These are phyloP conservation scores for Seriola dumerili DNA, from an alignment of 2,113 vertebrate genomes.

Conservation along the genomic window DNA sequence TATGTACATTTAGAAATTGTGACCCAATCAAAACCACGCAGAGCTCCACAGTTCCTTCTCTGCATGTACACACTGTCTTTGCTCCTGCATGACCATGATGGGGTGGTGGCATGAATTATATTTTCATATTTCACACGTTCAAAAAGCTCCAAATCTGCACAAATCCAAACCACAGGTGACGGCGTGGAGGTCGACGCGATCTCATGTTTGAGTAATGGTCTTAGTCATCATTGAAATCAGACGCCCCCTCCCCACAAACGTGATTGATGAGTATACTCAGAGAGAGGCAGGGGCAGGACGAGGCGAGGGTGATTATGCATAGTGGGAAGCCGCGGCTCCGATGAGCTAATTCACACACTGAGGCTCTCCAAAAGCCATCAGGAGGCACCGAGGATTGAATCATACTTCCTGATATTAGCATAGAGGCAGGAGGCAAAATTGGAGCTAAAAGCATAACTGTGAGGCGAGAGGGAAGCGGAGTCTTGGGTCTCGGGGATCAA, in stretches of 20 bases:
- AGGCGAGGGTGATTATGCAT: slow-evolving; percentile 55
- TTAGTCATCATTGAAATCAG: slow-evolving; percentile 73
- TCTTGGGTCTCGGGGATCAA: slow-evolving; percentile 55
- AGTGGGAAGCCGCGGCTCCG: slow-evolving; percentile 47
- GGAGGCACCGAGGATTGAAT: slow-evolving; percentile 47
- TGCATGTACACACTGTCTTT: slow-evolving; percentile 25
- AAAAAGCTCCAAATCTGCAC: slow-evolving; percentile 45
- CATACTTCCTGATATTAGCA: slow-evolving; percentile 38
- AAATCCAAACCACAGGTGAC: slow-evolving; percentile 50
- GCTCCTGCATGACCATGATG: slow-evolving; percentile 32
- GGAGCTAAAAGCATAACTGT: slow-evolving; percentile 44
- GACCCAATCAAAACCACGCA: slow-evolving; percentile 3
- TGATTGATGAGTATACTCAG: slow-evolving; percentile 66
- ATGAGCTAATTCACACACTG: slow-evolving; percentile 54
- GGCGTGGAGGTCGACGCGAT: background rate
- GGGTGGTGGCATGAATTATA: slow-evolving; percentile 62
- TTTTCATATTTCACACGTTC: slow-evolving; percentile 73
- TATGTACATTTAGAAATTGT: slow-evolving; percentile 13
- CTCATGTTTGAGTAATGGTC: slow-evolving; percentile 73
- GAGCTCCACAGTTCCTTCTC: slow-evolving; percentile 12
- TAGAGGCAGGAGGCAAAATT: slow-evolving; percentile 42
- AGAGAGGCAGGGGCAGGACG: slow-evolving; percentile 35
- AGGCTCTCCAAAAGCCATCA: slow-evolving; percentile 48
- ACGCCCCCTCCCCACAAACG: slow-evolving; percentile 22
- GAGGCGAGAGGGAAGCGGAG: slow-evolving; percentile 8